Percentiles rank a stretch among this genome's conserved stretches.
These are phyloP conservation scores for Podilymbus podiceps DNA, from an alignment of 2,113 vertebrate species.

Conservation along the genomic window DNA sequence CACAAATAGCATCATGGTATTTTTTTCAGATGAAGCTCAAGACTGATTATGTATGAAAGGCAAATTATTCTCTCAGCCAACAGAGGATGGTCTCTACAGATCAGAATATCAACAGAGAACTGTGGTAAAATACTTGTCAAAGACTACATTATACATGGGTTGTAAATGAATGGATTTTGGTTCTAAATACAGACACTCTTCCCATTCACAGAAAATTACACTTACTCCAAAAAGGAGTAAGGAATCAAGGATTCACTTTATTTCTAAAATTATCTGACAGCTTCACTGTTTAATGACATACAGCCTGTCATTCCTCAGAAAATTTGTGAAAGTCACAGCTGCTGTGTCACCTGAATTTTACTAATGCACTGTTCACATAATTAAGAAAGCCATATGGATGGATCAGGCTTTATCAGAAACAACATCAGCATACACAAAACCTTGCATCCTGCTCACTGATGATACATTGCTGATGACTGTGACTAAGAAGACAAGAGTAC, in stretches of 20 bases:
- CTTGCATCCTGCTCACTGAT: not conserved
- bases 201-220: conserved; percentile 60
- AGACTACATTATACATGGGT: conserved; percentile 11
- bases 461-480: not conserved
- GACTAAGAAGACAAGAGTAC: not conserved
- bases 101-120: not conserved
- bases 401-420: not conserved
- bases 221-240: not conserved
- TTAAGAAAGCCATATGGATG: not conserved
- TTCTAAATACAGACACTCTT: conserved; percentile 60
- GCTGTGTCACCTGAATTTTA: not conserved
- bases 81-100: conserved; percentile 29
- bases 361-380: not conserved
- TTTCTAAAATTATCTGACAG: conserved; percentile 26
- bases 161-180: conserved; percentile 47
- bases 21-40: conserved; percentile 39
- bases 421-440: not conserved
- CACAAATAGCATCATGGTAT: not conserved
- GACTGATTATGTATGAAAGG: conserved; percentile 40
- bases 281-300: not conserved
- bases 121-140: conserved; percentile 11
- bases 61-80: conserved; percentile 47
- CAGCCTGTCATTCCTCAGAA: not conserved
- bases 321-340: not conserved
- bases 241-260: not conserved